Evolutionary conservation across 2,113 vertebrate genomes (phyloP), one percentile per base, ranked within the genome.

Genomic region (Apteryx owenii): DNA sequence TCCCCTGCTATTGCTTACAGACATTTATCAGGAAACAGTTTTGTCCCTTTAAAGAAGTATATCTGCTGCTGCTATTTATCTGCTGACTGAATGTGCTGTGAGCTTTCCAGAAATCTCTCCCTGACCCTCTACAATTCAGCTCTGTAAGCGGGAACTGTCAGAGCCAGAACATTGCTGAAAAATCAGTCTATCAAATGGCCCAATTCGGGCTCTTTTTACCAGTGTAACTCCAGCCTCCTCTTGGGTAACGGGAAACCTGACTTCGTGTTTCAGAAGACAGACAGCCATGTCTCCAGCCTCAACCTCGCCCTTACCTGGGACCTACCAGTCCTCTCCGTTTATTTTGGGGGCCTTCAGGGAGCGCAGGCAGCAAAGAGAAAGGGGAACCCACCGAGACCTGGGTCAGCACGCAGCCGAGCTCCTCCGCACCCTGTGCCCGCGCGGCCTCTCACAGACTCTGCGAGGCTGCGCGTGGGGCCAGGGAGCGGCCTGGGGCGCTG

Each of bases 361-460:
- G 21, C 0, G 1, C 1, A 28, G 13, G 16, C 38, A 38, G 33
- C 46, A 65, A 66, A 69, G 85, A 50, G 25, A 88, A 51, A 0
- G 0, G 25, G 23, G 53, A 62, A 61, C 60, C n/a, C 25, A 29
- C 28, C 23, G 28, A 68, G 40, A 38, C 38, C 33, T n/a, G 19
- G 44, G 22, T n/a, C 46, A 61, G 75, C 42, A 78, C 21, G 25
- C 33, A 58, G 29, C 33, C 53, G 56, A 33, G 38, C 38, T 42
- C 42, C 19, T 38, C 33, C 44, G 36, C 26, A 78, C 44, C 25
- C 44, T 48, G 28, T 19, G 25, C 33, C 58, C 20, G 23, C 12
- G 44, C 48, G 33, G 16, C 13, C 46, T 29, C 23, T n/a, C 75
- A 28, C 75, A 36, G 29, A 50, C 33, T 50, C 20, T 36, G 13